A percentile compares a stretch with the other conserved stretches of the same genome.
Evolutionary conservation across 1,140 invertebrate species (phyloP).

Genomic region (Telenomus remus): DNA sequence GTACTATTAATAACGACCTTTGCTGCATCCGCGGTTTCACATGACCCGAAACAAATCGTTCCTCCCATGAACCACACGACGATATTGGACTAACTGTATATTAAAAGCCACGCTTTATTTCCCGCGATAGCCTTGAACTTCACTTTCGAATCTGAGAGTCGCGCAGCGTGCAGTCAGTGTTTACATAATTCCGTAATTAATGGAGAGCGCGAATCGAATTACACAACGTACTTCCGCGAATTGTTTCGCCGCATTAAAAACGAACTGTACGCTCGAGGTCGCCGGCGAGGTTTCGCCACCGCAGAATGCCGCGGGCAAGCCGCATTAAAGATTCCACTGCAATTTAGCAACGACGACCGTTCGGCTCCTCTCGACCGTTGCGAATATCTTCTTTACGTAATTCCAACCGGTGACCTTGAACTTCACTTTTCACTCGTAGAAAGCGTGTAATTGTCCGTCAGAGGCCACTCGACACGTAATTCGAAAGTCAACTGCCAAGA

Average conservation of each 20-base stretch:
- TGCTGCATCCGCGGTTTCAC: no score
- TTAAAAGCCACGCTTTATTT: neutral
- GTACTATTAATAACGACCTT: constrained; percentile 3
- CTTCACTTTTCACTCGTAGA: constrained; percentile 33
- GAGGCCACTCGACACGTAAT: constrained; percentile 23
- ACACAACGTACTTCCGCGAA: constrained; percentile 3
- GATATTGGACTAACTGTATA: neutral
- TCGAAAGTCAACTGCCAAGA: constrained; percentile 23
- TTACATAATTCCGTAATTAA: constrained; percentile 10
- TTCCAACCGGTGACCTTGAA: constrained; percentile 28
- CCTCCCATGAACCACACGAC: no score
- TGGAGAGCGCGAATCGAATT: constrained; percentile 6
- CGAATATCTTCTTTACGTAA: constrained; percentile 24
- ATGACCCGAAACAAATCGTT: no score
- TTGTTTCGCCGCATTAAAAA: constrained; percentile 8
- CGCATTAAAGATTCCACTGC: constrained; percentile 38
- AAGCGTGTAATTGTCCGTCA: constrained; percentile 26
- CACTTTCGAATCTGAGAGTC: constrained; percentile 3
- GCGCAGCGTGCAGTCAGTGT: neutral
- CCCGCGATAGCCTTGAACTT: constrained; percentile 13
- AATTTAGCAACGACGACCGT: constrained; percentile 25
- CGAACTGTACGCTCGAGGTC: no score
- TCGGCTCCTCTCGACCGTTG: neutral
- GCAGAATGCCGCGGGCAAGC: no score
- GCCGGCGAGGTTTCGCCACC: no score